Percentiles rank a stretch among this genome's conserved stretches.
Conservation (phyloP, 2,888 invertebrate genomes). For the Cerastoderma edule region DNA sequence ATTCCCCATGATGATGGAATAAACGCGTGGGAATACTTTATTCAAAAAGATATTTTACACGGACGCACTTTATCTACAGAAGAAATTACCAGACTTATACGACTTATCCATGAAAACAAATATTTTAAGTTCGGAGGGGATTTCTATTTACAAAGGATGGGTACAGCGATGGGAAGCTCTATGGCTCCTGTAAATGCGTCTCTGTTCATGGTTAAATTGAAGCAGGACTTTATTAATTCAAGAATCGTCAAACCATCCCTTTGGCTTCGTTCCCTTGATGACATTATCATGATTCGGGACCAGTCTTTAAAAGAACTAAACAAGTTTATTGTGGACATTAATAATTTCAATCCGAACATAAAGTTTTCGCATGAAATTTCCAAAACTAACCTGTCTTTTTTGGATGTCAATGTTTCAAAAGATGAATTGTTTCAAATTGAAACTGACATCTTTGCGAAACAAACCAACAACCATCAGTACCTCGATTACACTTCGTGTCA, state of each 20-base stretch:
- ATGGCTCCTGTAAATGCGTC: constrained; percentile 25
- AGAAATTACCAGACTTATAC: too few species aligned
- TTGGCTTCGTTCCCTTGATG: constrained; percentile 28
- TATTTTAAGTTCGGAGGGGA: too few species aligned
- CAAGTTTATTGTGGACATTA: constrained; percentile 14
- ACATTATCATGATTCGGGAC: constrained; percentile 14
- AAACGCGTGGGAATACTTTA: too few species aligned
- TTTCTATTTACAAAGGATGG: constrained; percentile 23
- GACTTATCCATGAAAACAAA: too few species aligned
- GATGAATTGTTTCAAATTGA: neutral
- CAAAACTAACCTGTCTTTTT: too few species aligned
- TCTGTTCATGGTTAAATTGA: constrained; percentile 20
- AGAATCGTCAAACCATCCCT: constrained; percentile 3
- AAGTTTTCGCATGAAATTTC: constrained; percentile 19
- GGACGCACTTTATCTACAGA: too few species aligned
- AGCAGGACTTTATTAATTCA: constrained; percentile 14
- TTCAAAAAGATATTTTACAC: too few species aligned
- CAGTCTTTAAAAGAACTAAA: constrained; percentile 8
- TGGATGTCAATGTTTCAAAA: neutral
- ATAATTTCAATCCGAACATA: constrained; percentile 20
- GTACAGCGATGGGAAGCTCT: constrained; percentile 32
- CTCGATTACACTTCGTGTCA: constrained; percentile 21
- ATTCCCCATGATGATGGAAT: too few species aligned
- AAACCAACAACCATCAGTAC: constrained; percentile 28
- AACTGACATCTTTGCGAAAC: neutral